phyloP scores from a whole-genome alignment of 2,113 vertebrate genomes.

The Elaphurus davidianus region DNA sequence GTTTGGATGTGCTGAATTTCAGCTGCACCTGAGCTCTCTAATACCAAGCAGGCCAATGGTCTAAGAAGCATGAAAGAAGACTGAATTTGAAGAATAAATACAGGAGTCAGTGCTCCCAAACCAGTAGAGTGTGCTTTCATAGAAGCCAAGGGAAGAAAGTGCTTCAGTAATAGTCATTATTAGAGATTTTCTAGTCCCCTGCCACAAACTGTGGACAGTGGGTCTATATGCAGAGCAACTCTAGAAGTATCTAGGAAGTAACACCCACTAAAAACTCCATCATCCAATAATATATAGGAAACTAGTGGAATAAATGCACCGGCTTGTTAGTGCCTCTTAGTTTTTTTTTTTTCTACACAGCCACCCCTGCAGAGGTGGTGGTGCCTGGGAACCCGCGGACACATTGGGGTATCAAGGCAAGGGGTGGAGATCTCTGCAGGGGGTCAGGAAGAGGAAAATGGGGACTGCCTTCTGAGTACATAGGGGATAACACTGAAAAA shows the following conservation, averaged over 20 bases:
- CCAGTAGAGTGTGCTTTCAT: background rate
- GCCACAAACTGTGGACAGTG: background rate
- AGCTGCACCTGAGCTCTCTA: background rate
- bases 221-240: background rate
- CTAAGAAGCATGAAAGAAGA: background rate
- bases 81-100: background rate
- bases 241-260: background rate
- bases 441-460: background rate
- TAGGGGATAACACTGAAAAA: background rate
- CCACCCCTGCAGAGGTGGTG: background rate
- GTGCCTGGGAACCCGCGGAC: background rate
- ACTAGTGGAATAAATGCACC: background rate
- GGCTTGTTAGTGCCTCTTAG: background rate
- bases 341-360: background rate
- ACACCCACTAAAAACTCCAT: background rate
- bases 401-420: background rate
- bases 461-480: background rate
- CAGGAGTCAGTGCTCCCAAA: background rate
- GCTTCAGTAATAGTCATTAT: background rate
- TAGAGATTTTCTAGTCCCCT: background rate
- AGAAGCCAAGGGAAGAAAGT: background rate
- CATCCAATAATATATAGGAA: background rate
- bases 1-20: background rate
- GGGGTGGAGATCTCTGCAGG: background rate
- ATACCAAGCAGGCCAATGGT: background rate